Evolutionary conservation across 2,888 invertebrate species (phyloP).

Genomic region (Mythimna lalbum): DNA sequence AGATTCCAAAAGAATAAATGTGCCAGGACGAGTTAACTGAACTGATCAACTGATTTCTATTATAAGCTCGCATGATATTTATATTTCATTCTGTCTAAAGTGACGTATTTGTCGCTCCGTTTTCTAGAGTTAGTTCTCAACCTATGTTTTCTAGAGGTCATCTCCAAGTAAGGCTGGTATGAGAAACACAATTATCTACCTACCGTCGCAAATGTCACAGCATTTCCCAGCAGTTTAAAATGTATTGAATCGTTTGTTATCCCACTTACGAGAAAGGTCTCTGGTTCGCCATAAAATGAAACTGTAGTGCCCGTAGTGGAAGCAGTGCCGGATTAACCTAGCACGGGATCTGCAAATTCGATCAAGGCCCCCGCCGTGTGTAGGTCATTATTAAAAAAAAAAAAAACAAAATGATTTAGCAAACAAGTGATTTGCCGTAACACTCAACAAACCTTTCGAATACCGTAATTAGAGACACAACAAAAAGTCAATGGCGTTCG

Average conservation of each 20-base stretch:
- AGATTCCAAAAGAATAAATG: no score
- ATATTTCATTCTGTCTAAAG: neutral
- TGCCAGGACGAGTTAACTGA: neutral
- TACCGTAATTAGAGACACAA: no score
- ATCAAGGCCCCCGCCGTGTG: no score
- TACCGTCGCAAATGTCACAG: slow-evolving; percentile 17
- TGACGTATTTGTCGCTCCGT: neutral
- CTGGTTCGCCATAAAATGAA: slow-evolving; percentile 30
- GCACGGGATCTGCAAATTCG: no score
- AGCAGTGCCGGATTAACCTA: no score
- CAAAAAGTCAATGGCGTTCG: no score
- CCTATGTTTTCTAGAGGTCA: neutral
- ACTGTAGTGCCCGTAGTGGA: slow-evolving; percentile 16
- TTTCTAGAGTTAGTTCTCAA: neutral
- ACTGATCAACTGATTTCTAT: neutral
- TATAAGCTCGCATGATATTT: neutral
- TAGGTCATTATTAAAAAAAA: no score
- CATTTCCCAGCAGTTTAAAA: slow-evolving; percentile 4
- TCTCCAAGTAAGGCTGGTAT: neutral
- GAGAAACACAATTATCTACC: neutral
- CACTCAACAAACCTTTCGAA: no score
- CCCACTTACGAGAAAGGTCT: slow-evolving; percentile 29
- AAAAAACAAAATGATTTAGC: no score
- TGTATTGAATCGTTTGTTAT: slow-evolving; percentile 28
- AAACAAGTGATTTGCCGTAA: no score